Base-by-base conservation (phyloP, 2,113 vertebrate species). In the Gopherus evgoodei region DNA sequence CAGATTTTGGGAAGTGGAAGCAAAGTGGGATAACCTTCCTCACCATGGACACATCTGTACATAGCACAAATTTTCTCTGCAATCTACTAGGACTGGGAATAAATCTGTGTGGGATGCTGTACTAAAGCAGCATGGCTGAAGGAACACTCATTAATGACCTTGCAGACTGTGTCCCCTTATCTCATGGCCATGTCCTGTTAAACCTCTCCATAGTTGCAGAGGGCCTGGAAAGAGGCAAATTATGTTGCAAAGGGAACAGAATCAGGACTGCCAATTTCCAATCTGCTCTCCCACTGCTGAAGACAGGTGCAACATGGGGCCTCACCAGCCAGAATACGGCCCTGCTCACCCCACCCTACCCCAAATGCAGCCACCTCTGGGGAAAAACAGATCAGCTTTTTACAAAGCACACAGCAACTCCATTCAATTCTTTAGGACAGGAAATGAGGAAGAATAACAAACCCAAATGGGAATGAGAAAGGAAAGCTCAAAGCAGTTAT, bases 401-500 rank as follows among this genome's bases (percentile, higher is more conserved):
- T 10, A 75, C 87, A 83, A 88, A 92, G 89, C 93, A 91, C 38
- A 52, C 50, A 86, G 89, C 87, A 90, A 96, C 65, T 56, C 91
- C 94, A 92, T 47, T 96, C 42, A 1, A 29, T 95, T 90, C 75
- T 94, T 92, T 79, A 92, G 92, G 85, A 92, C 92, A 95, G 88
- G 95, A 95, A 95, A 93, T 0, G 59, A 90, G 81, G 84, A 95
- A 87, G 95, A 95, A 93, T 95, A 95, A 95, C 91, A 95, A 93
- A 87, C 54, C 89, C 95, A 95, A n/a, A n/a, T 87, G 96, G 93
- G 96, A 95, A 89, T 86, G 83, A 42, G 93, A 95, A 96, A 97
- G 93, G 96, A 97, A 97, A 78, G 75, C 75, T 78, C 75, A 47
- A 78, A 95, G 95, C 92, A 93, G 93, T 90, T 96, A 96, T 97